Evolutionary conservation across 2,888 invertebrate genomes (phyloP), one percentile per base, ranked within the genome.

Genomic region (Patella pellucida): DNA sequence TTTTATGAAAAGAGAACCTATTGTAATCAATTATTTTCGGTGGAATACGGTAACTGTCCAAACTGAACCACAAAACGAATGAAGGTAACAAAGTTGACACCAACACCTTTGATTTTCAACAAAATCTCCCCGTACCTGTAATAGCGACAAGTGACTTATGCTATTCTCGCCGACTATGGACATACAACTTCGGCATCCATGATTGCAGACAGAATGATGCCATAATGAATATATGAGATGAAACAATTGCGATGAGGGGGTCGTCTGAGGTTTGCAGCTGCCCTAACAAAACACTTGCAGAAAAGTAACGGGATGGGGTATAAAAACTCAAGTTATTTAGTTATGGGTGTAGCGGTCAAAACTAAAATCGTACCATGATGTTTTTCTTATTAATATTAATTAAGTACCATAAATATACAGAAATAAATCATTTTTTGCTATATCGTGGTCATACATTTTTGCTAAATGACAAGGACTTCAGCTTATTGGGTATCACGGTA

Each of bases 71-170:
- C 69, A 19, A 27, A 27, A 27, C 27, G 3, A 19, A 14, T 9
- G 72, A 52, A 1, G 52, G 68, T 75, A 51, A 67, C 7, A 31
- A 75, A 4, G 54, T 74, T 41, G 75, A 75, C 52, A 67, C 72
- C 11, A 69, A 75, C 31, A 75, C 77, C 41, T 75, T 75, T 71
- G 77, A 77, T 70, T 75, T 77, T 27, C 72, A 77, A 23, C 73
- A 75, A 68, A 78, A 78, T 69, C 71, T 78, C 15, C 72, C 70
- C 15, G 54, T 72, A 16, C 78, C 75, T 67, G 52, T 52, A 52
- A 31, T 78, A 41, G 69, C 71, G 19, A 69, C 72, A 11, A 77
- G 68, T 71, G 75, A 77, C 68, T 51, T 77, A 31, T 77, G 62
- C 62, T 72, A 72, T n/a, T 72, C 16, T 15, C 23, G 72, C 19